Evolutionary conservation across 2,797 vertebrate species (phyloP).

Genomic region (Lycodopsis pacificus): DNA sequence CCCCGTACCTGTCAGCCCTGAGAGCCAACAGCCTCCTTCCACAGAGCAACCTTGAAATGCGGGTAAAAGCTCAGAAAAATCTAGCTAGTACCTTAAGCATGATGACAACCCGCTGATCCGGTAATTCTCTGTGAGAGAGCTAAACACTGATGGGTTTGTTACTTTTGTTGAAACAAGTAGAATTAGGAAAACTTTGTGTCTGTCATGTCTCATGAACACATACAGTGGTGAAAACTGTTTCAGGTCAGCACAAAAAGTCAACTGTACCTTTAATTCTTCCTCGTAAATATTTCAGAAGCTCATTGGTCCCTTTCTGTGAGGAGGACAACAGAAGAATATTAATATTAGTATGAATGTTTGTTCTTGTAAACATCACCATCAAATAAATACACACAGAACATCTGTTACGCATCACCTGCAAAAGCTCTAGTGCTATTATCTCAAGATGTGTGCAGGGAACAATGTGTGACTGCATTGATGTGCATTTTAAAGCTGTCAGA

Average conservation of each 20-base stretch:
- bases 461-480: background rate
- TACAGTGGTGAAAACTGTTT: background rate
- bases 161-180: no score
- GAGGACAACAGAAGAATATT: constrained; percentile 16
- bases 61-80: no score
- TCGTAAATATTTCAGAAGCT: constrained; percentile 92
- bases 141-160: no score
- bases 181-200: background rate
- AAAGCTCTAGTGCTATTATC: background rate
- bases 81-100: no score
- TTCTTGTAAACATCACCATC: background rate
- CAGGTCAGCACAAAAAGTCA: constrained; percentile 5
- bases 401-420: background rate
- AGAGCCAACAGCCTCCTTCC: no score
- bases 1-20: no score
- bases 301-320: constrained; percentile 93
- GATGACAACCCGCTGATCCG: no score
- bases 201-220: background rate
- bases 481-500: no score
- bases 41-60: no score
- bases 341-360: background rate
- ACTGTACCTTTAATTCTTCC: constrained; percentile 92
- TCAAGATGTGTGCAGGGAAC: background rate
- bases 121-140: no score
- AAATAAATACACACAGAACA: background rate